phyloP scores from a whole-genome alignment of 1,140 invertebrate species.

The Diorhabda carinulata region DNA sequence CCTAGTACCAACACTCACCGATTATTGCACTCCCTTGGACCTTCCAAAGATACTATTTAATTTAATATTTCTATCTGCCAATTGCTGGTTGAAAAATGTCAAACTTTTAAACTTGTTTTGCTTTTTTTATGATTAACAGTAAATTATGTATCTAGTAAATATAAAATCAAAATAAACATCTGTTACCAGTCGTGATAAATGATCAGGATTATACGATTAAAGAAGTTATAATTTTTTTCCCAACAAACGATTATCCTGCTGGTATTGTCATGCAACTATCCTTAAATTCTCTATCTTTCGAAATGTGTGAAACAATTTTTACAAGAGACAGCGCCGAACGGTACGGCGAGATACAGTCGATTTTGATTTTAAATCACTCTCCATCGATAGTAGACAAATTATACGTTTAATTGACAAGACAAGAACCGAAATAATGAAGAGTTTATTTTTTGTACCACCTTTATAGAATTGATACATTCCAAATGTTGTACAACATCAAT shows the following conservation, averaged over 20 bases:
- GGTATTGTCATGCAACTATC: not conserved
- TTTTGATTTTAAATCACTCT: not conserved
- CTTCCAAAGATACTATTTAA: too few relatives aligned
- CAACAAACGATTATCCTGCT: not conserved
- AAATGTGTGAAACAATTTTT: constrained; percentile 3
- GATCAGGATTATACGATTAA: not conserved
- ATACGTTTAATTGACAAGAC: too few relatives aligned
- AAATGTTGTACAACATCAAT: too few relatives aligned
- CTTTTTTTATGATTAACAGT: too few relatives aligned
- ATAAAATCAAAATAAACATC: not conserved
- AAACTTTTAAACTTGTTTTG: too few relatives aligned
- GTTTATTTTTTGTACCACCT: not conserved
- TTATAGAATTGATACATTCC: not conserved
- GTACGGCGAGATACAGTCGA: not conserved
- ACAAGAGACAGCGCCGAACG: not conserved
- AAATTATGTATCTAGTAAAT: too few relatives aligned
- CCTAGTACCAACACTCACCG: too few relatives aligned
- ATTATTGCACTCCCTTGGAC: too few relatives aligned
- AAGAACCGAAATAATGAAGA: too few relatives aligned
- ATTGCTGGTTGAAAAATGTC: too few relatives aligned
- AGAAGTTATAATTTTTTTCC: not conserved
- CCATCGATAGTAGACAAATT: not conserved
- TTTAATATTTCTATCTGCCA: too few relatives aligned
- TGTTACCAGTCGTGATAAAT: constrained; percentile 1
- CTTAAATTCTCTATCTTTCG: not conserved